Base-by-base conservation (phyloP, 2,113 vertebrate species). In the Hippocampus barbouri region DNA sequence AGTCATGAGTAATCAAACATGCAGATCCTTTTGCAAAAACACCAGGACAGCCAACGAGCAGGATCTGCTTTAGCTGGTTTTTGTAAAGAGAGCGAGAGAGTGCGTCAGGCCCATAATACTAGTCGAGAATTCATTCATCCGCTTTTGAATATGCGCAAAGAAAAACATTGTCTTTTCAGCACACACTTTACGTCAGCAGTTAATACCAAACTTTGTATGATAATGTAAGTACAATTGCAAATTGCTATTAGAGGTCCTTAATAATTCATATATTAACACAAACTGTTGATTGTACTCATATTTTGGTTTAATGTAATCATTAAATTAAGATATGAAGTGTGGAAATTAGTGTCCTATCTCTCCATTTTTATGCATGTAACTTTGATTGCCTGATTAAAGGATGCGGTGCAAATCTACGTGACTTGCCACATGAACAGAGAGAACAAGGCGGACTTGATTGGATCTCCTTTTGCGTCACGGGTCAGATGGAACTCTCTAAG, bases 1-100 rank as follows among this genome's bases (percentile, higher is more conserved):
- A 51, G 76, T 67, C 59, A 30, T 66, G 40, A 86, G 84, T 82
- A 67, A 86, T 73, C 1, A 21, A 78, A 81, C 69, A 47, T 27
- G 16, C 47, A 67, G 54, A 67, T 53, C 47, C 47, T 23, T 40
- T 76, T 85, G 79, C 54, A 56, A 75, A 85, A 79, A 78, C 16
- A 56, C 8, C 76, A 82, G 27, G 69, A 68, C 43, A 23, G 11
- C 68, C 30, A n/a, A 64, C 16, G 34, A 20, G 27, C 59, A 65
- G 21, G 75, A 79, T 40, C 66, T 1, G 21, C 3, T 69, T 79
- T 77, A 45, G 65, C 53, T 62, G 20, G 16, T 51, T 75, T 65
- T 75, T 65, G 65, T 12, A 10, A 40, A 72, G 16, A 61, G 2
- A 23, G 16, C 21, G 23, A 16, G n/a, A 7, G 5, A 43, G 3